Evolutionary conservation across 2,888 invertebrate species (phyloP), one percentile per base, ranked within the genome.

Genomic region (Drepana falcataria): DNA sequence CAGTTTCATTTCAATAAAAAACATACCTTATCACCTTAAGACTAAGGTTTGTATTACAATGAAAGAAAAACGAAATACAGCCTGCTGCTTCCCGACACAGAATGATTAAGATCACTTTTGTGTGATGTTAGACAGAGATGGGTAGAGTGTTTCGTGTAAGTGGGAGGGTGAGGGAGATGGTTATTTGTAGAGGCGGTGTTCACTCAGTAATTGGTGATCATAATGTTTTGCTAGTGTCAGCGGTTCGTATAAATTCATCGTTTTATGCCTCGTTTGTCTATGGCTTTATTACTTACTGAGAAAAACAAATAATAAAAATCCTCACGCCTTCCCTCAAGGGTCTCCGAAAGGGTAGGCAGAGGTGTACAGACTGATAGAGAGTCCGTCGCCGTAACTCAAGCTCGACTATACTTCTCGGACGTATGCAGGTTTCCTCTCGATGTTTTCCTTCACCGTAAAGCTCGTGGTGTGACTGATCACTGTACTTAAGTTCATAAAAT

Each of bases 151-250:
- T 40, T 67, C 64, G 54, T 56, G 64, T 60, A 55, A 47, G 6
- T 48, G 69, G 54, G 52, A 62, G 69, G 78, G 54, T 52, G 69
- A 59, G 76, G 74, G 37, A 49, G 54, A 49, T 9, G 53, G 67
- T 73, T 83, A 79, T 83, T 80, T 80, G 85, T 76, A 77, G 81
- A 81, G 74, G 74, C 72, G 77, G 76, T 75, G 77, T 83, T 82
- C 82, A 77, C 73, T 77, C 9, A 79, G 85, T 91, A 90, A 91
- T 91, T 91, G 90, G 85, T 86, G 87, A 88, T 89, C 87, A 85
- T 70, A 77, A 80, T 87, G 86, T 88, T 89, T 88, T 86, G 87
- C 73, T 71, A 70, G 80, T 85, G 88, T 90, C 90, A 88, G 90
- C 91, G 77, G 75, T 79, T 73, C 68, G 74, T 75, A 81, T 79